A percentile compares a stretch with the other conserved stretches of the same genome.
Evolutionary conservation across 2,113 vertebrate genomes (phyloP).

Genomic region (Serinus canaria): DNA sequence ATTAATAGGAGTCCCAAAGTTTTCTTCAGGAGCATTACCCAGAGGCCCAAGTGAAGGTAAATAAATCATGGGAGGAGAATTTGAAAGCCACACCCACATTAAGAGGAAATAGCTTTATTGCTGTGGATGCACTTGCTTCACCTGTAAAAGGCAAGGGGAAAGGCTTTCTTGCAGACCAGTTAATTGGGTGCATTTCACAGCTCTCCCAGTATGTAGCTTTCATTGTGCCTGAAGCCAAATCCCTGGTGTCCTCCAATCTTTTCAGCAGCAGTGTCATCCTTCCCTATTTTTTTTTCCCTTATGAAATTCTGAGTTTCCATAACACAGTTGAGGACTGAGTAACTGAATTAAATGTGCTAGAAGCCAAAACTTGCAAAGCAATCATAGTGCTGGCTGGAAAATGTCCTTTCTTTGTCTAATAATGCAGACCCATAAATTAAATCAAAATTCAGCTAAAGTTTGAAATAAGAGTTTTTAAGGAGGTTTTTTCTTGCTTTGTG

Average conservation of each 20-base stretch:
- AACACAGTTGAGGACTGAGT: neutral
- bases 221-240: neutral
- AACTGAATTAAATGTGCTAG: neutral
- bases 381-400: neutral
- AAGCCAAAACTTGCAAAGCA: neutral
- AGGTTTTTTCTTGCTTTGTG: accelerated
- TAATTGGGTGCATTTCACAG: neutral
- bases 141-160: neutral
- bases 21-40: neutral
- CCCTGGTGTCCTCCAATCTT: neutral
- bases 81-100: neutral
- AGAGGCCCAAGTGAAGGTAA: neutral
- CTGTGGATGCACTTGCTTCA: neutral
- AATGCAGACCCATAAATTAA: neutral
- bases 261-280: neutral
- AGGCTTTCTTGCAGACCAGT: neutral
- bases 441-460: neutral
- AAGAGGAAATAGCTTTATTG: neutral
- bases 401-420: neutral
- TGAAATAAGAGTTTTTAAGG: neutral
- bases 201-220: neutral
- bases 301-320: neutral
- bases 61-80: neutral
- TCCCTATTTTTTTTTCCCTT: neutral
- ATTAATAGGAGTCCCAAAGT: neutral